These are phyloP conservation scores for fruit fly (Drosophila melanogaster) DNA, from an alignment of 1,140 invertebrate species.

Conservation along the genomic window DNA sequence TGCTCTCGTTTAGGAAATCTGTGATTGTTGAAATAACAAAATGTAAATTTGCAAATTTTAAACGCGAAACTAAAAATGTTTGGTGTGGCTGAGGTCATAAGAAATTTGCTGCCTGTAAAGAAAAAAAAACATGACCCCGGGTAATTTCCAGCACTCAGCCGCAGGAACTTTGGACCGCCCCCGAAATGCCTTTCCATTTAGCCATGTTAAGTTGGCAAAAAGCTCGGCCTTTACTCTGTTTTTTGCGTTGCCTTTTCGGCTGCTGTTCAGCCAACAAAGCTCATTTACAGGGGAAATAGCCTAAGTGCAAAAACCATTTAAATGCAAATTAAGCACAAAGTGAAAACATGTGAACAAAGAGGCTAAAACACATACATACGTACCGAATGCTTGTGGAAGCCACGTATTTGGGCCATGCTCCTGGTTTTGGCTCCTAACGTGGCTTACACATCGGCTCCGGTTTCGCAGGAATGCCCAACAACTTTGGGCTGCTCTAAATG, in stretches of 20 bases:
- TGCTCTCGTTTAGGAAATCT: background rate
- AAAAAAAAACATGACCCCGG: slow-evolving; percentile 16
- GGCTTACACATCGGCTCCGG: slow-evolving; percentile 24
- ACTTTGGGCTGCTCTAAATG: slow-evolving; percentile 65
- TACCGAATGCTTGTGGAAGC: slow-evolving; percentile 19
- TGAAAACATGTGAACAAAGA: slow-evolving; percentile 83
- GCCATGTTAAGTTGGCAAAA: slow-evolving; percentile 23
- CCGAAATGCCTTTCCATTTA: slow-evolving; percentile 1
- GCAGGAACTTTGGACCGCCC: slow-evolving; percentile 9
- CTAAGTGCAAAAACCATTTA: slow-evolving; percentile 84
- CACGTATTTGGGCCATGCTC: slow-evolving; percentile 48
- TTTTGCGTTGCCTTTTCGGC: slow-evolving; percentile 40
- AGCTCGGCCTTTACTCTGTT: slow-evolving; percentile 29
- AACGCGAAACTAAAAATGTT: background rate
- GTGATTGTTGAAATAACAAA: background rate
- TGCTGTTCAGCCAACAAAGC: slow-evolving; percentile 71
- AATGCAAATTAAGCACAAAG: slow-evolving; percentile 84
- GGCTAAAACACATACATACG: slow-evolving; percentile 22
- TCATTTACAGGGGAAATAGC: slow-evolving; percentile 84
- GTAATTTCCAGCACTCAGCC: slow-evolving; percentile 27
- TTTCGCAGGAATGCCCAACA: slow-evolving; percentile 32
- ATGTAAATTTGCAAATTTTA: background rate
- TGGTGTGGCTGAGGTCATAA: slow-evolving; percentile 1
- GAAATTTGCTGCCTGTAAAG: slow-evolving; percentile 26
- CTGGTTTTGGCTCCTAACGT: slow-evolving; percentile 23